phyloP scores from a whole-genome alignment of 2,113 vertebrate genomes.

The Corythaixoides concolor region DNA sequence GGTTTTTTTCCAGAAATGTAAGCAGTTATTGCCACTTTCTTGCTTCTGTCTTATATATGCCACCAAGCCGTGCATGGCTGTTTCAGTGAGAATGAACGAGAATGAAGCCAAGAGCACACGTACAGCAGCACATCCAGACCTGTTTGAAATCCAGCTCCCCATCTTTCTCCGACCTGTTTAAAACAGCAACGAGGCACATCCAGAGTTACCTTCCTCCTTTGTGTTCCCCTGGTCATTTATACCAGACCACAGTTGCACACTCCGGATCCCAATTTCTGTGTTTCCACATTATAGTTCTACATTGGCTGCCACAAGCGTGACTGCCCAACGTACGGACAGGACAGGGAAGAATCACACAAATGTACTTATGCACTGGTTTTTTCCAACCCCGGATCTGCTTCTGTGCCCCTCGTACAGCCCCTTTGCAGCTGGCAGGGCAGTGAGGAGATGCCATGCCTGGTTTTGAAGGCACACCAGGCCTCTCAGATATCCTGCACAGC shows the following conservation, averaged over 20 bases:
- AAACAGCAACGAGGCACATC: background rate
- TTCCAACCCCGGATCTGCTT: background rate
- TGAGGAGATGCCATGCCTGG: background rate
- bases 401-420: no score
- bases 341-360: background rate
- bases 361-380: background rate
- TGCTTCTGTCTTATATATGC: background rate
- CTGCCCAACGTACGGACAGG: accelerated
- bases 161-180: background rate
- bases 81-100: background rate
- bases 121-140: background rate
- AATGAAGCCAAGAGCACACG: background rate
- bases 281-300: background rate
- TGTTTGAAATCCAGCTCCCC: background rate
- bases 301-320: background rate
- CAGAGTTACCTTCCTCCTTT: background rate
- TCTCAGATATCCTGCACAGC: background rate
- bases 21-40: background rate
- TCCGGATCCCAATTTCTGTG: background rate
- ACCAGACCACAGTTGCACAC: background rate
- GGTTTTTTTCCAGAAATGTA: background rate
- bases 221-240: background rate
- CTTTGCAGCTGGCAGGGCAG: background rate
- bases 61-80: background rate
- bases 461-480: background rate